Conservation (phyloP, 2,113 vertebrate species). For the Pollimyrus isidori region DNA sequence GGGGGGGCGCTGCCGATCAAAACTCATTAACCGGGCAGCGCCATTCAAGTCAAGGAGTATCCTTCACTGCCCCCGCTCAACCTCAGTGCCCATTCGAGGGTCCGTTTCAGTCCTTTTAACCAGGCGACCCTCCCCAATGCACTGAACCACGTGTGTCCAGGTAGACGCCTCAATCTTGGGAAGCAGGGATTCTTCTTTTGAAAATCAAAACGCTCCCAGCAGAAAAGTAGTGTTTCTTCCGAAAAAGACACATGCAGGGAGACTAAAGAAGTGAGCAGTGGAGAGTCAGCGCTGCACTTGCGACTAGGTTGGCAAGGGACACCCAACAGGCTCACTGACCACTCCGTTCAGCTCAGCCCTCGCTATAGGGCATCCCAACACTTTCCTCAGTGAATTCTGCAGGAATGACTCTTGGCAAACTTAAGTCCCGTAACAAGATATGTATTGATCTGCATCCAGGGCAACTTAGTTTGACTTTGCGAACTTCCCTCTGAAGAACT, state of each 20-base stretch:
- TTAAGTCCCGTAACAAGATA: constrained; percentile 32
- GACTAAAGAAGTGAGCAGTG: not conserved
- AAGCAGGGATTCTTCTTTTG: not conserved
- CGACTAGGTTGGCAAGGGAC: not conserved
- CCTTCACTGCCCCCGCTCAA: not conserved
- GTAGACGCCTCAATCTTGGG: not conserved
- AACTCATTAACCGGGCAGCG: constrained; percentile 10
- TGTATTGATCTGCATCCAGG: constrained; percentile 33
- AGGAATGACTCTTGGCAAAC: constrained; percentile 18
- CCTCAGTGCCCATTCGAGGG: not conserved
- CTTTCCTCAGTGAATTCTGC: not conserved
- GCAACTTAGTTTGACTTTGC: constrained; percentile 19
- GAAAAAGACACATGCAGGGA: not conserved
- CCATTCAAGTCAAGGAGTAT: not conserved
- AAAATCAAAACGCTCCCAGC: not conserved
- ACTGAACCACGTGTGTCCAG: not conserved
- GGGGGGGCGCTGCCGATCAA: not conserved
- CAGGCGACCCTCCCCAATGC: not conserved
- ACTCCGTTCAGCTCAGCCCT: not conserved
- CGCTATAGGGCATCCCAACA: not conserved
- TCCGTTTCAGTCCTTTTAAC: not conserved
- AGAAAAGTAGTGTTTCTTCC: not conserved
- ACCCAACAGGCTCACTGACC: not conserved
- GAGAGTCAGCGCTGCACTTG: not conserved
- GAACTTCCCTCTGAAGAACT: constrained; percentile 15